Evolutionary conservation across 2,888 invertebrate genomes (phyloP).

Genomic region (Ophion slaviceki): DNA sequence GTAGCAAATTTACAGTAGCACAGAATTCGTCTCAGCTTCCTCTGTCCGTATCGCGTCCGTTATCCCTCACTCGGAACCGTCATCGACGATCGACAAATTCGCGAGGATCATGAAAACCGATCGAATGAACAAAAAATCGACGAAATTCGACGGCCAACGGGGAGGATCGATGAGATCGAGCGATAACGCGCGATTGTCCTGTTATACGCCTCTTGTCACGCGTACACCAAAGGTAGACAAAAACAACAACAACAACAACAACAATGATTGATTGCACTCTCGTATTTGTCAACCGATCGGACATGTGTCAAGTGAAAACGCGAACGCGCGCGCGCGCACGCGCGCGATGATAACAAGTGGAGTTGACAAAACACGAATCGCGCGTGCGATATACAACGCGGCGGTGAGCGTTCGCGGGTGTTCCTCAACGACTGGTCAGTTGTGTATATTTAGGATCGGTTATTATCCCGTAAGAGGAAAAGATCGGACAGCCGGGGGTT

Average conservation of each 20-base stretch:
- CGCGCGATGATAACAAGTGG: conserved; percentile 38
- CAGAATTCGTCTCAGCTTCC: background rate
- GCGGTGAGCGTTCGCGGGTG: conserved; percentile 54
- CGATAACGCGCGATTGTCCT: too few species aligned
- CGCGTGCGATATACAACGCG: conserved; percentile 33
- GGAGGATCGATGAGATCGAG: too few species aligned
- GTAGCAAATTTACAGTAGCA: background rate
- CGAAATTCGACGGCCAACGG: background rate
- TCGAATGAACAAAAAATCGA: conserved; percentile 3
- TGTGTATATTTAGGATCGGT: conserved; percentile 62
- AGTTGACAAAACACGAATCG: conserved; percentile 47
- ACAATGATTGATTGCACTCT: conserved; percentile 29
- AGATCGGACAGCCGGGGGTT: conserved; percentile 52
- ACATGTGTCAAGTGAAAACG: conserved; percentile 6
- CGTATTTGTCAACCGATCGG: conserved; percentile 29
- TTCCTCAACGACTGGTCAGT: conserved; percentile 54
- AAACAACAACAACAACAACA: conserved; percentile 3
- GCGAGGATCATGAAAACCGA: too few species aligned
- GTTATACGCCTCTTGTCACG: background rate
- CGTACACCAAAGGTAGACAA: background rate
- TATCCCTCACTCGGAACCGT: conserved; percentile 52
- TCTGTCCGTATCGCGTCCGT: conserved; percentile 18
- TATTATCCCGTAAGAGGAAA: conserved; percentile 64
- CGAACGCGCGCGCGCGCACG: background rate
- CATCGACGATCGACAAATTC: too few species aligned